These are phyloP conservation scores for Centrocercus urophasianus DNA, from an alignment of 2,113 vertebrate genomes.

Conservation along the genomic window DNA sequence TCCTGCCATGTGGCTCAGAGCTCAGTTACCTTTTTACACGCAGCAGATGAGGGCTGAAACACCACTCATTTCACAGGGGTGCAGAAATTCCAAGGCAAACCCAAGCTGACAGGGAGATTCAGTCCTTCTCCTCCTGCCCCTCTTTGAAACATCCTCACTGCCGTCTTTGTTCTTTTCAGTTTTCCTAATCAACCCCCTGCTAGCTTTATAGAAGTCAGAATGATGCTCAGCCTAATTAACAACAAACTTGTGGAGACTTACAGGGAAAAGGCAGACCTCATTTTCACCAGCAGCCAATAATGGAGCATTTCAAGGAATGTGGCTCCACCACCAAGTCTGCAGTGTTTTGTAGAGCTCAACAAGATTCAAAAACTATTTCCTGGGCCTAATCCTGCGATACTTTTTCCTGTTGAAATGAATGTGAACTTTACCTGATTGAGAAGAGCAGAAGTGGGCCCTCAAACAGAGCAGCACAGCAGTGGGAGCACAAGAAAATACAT, in stretches of 20 bases:
- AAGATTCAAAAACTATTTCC: background rate
- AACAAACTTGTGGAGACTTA: background rate
- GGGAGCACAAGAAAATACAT: accelerated
- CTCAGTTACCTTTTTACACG: background rate
- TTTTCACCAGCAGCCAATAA: background rate
- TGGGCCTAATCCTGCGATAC: background rate
- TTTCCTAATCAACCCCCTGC: conserved; percentile 9
- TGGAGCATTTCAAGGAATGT: background rate
- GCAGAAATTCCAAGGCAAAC: background rate
- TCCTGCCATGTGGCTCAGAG: background rate
- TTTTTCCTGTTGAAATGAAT: accelerated
- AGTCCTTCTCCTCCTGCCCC: background rate
- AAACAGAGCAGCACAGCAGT: accelerated
- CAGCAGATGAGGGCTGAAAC: background rate
- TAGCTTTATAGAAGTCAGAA: background rate
- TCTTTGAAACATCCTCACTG: background rate
- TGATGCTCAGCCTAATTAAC: conserved; percentile 52
- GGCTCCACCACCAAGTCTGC: background rate
- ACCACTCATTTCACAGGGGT: background rate
- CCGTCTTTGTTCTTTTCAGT: background rate
- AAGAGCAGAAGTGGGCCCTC: accelerated
- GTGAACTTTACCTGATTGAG: background rate
- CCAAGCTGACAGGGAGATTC: background rate
- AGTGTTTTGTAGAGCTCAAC: background rate
- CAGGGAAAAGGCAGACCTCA: background rate